Base-by-base conservation (phyloP, 2,888 invertebrate species). In the Tinea pellionella region DNA sequence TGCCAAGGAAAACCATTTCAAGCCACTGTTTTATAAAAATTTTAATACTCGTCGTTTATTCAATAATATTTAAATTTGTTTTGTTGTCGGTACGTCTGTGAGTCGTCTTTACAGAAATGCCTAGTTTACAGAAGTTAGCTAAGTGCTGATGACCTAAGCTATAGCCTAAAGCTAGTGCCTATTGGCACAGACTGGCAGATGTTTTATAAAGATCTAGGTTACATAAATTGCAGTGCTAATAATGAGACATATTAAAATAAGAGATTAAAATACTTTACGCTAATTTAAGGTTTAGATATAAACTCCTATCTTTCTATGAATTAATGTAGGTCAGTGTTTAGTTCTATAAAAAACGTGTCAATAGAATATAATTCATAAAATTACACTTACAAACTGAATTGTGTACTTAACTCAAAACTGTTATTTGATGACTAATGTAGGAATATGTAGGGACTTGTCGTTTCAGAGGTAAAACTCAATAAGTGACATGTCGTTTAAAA, bases 121-220 rank as follows among this genome's bases (percentile, higher is more conserved):
- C 53, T 24, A 53, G 53, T 53, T 24, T 53, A 53, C 53, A 19
- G 18, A 24, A 53, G 53, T 53, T 53, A 53, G 24, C 19, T 53
- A 53, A 53, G 53, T 24, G 18, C 19, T 24, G 24, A 53, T 53
- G 53, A 53, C 53, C 19, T 24, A 18, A 24, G 18, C 24, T 19
- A 53, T 53, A 24, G 53, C 53, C 53, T 24, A 53, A 18, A 53
- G 19, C 53, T 53, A 53, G 24, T n/a, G n/a, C 53, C 24, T 53
- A 53, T 53, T 53, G 53, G 24, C 53, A 24, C 53, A 53, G 53
- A 47, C 47, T 47, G 47, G 8, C 47, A 47, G 47, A 37, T 37
- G 37, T 47, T 47, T 47, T 47, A 47, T 47, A 47, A 47, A 47
- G 47, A 47, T 47, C 47, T 47, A 15, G 47, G 47, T 47, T 15